phyloP scores from a whole-genome alignment of 2,888 invertebrate species.

The Scrobipalpa atriplicella region DNA sequence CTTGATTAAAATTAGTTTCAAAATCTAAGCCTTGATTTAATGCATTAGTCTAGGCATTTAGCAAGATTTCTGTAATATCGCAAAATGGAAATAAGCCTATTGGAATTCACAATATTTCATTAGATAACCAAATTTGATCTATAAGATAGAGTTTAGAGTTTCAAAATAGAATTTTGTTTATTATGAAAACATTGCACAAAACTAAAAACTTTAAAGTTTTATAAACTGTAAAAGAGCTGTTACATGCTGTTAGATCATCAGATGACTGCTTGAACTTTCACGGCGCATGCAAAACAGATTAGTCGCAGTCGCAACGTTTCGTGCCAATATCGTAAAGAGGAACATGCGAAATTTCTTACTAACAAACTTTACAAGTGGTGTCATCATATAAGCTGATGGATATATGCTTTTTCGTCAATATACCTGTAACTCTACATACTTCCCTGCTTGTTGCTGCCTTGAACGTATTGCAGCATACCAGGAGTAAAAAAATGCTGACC shows the following conservation, averaged over 20 bases:
- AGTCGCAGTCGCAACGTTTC: neutral
- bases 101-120: slow-evolving; percentile 5
- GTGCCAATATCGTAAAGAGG: too few species aligned
- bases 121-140: neutral
- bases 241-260: neutral
- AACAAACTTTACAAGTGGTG: too few species aligned
- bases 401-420: neutral
- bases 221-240: neutral
- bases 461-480: too few species aligned
- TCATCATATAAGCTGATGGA: too few species aligned
- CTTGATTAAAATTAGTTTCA: too few species aligned
- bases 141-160: neutral
- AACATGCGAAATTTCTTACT: too few species aligned
- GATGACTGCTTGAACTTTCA: neutral
- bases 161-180: neutral
- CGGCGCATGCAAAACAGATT: slow-evolving; percentile 3
- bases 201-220: neutral
- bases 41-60: neutral
- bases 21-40: neutral
- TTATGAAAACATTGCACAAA: neutral
- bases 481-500: too few species aligned
- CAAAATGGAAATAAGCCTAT: neutral
- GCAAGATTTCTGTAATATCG: neutral
- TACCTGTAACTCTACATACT: neutral
- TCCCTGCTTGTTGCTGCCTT: too few species aligned